A percentile compares a stretch with the other conserved stretches of the same genome.
phyloP scores from a whole-genome alignment of 1,140 invertebrate species.

The Anoplolepis gracilipes region DNA sequence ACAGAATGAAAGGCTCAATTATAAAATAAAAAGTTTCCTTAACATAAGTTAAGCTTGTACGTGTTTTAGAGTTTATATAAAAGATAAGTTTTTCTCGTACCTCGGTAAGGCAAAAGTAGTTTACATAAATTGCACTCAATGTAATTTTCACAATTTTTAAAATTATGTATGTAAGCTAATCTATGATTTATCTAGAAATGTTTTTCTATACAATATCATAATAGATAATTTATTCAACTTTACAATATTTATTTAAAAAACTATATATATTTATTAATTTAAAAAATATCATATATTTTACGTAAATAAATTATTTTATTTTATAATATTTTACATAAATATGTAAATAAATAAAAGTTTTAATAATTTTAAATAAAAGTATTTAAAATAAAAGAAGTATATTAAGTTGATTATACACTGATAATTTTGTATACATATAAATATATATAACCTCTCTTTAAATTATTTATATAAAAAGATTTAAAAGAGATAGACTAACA shows the following conservation, averaged over 20 bases:
- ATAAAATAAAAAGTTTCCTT: slow-evolving; percentile 37
- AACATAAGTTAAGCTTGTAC: neutral
- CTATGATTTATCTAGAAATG: neutral
- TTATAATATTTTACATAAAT: too few relatives aligned
- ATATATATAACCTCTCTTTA: neutral
- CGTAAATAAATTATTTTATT: too few relatives aligned
- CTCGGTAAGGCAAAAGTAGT: neutral
- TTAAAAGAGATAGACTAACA: neutral
- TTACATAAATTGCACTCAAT: neutral
- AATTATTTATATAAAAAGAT: neutral
- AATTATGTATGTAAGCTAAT: neutral
- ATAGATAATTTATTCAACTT: neutral
- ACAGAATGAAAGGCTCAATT: slow-evolving; percentile 13
- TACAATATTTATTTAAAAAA: neutral
- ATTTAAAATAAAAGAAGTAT: neutral
- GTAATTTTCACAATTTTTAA: neutral
- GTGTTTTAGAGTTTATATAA: neutral
- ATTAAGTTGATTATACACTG: neutral
- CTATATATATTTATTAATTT: too few relatives aligned
- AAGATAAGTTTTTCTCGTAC: neutral
- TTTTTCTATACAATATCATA: neutral
- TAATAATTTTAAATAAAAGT: neutral
- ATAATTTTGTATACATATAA: neutral
- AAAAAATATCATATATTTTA: neutral
- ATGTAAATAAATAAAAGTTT: neutral